Conservation (phyloP, 2,888 invertebrate genomes). For the Hypsopygia costalis region DNA sequence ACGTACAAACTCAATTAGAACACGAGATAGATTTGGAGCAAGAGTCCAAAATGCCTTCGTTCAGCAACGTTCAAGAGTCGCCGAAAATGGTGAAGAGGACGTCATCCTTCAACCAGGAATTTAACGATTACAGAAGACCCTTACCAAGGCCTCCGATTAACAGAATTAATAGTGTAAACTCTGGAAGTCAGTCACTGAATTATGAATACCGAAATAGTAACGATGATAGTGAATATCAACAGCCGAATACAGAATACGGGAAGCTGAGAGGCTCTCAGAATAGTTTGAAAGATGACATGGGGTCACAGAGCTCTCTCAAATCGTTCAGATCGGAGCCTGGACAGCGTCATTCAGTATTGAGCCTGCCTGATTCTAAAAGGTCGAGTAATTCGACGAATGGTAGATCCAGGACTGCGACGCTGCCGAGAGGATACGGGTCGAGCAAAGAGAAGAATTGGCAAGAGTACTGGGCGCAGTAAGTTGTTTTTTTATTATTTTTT, state of each 20-base stretch:
- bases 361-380: conserved; percentile 55
- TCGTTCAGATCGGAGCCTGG: conserved; percentile 65
- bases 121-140: conserved; percentile 39
- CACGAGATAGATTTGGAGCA: conserved; percentile 67
- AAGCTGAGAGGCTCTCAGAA: conserved; percentile 49
- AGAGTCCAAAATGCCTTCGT: conserved; percentile 56
- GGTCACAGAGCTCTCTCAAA: conserved; percentile 54
- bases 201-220: conserved; percentile 37
- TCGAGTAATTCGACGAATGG: conserved; percentile 50
- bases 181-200: conserved; percentile 34
- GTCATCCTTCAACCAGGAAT: conserved; percentile 40
- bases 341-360: conserved; percentile 52
- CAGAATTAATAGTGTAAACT: conserved; percentile 31
- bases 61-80: conserved; percentile 59
- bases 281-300: conserved; percentile 54
- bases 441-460: conserved; percentile 69
- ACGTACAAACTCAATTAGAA: conserved; percentile 69
- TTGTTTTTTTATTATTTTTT: conserved; percentile 22
- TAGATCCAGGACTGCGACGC: conserved; percentile 53
- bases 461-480: conserved; percentile 74
- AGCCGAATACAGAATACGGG: conserved; percentile 35
- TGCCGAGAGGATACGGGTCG: conserved; percentile 67
- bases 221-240: conserved; percentile 36
- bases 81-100: conserved; percentile 55
- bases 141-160: conserved; percentile 41